Base-by-base conservation (phyloP, 2,797 vertebrate genomes). In the Vireo griseus region DNA sequence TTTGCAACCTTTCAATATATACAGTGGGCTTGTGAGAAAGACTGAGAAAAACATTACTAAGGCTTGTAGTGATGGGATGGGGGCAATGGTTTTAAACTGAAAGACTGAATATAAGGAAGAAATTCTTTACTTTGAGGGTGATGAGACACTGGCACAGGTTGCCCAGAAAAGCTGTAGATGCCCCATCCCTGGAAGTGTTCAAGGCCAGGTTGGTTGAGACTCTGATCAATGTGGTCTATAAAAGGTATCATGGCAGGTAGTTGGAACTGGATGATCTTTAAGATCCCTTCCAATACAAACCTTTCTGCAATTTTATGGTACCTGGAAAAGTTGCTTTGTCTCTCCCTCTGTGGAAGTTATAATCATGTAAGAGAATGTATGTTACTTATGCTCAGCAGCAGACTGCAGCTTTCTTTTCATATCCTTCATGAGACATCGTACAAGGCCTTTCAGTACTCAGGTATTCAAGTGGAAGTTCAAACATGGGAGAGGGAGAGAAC, bases 1-100 rank as follows among this genome's bases (percentile, higher is more conserved):
- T 61, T 10, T 39, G 75, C 0, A 0, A 35, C 33, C 10, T 82
- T 61, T 40, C 40, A 69, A 0, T 55, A 13, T 22, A 35, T 61
- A 8, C 77, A 52, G 13, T 28, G 21, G 33, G 37, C 16, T 42
- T 74, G 39, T 61, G 29, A 86, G 42, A 91, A 88, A 40, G 59
- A 16, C 67, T 42, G 42, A 25, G 48, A 33, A 62, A 55, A 29
- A 31, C n/a, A 35, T 68, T 51, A 44, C 25, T 35, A 62, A 44
- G 14, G 22, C 25, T 48, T 79, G 35, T 75, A 48, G 39, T 48
- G 42, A 62, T 8, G 61, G 51, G 42, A 66, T 22, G 35, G 15
- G 14, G 15, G 6, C 8, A 57, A 5, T 18, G 40, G 6, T 44
- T 86, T 57, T 79, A 67, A 86, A 79, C n/a, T 16, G 17, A 50